These are phyloP conservation scores for Dascillus cervinus DNA, from an alignment of 2,888 invertebrate genomes.

Conservation along the genomic window DNA sequence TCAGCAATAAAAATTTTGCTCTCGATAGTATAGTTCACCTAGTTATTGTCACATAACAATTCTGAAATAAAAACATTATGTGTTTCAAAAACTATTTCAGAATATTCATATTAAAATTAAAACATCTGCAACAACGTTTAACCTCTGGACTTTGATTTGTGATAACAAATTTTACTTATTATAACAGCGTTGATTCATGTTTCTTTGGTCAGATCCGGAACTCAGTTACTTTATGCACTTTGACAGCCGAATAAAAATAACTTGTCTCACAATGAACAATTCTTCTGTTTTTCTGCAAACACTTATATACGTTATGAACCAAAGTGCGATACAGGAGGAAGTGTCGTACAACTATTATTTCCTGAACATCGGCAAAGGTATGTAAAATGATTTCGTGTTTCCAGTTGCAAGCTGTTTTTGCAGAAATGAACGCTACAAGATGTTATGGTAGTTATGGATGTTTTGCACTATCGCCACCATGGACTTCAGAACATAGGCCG, in stretches of 20 bases:
- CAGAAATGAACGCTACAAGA: conserved; percentile 42
- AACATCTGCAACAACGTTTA: conserved; percentile 11
- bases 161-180: conserved; percentile 12
- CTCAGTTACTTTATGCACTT: too few relatives aligned
- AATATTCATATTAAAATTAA: too few relatives aligned
- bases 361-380: conserved; percentile 39
- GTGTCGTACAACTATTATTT: conserved; percentile 39
- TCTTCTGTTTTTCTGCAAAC: conserved; percentile 32
- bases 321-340: conserved; percentile 30
- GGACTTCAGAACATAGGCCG: conserved; percentile 70
- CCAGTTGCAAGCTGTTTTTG: conserved; percentile 3
- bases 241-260: too few relatives aligned
- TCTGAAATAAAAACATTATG: too few relatives aligned
- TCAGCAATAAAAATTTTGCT: too few relatives aligned
- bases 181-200: too few relatives aligned
- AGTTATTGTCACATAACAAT: too few relatives aligned
- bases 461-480: conserved; percentile 68
- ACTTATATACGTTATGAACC: conserved; percentile 33
- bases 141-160: conserved; percentile 12
- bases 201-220: too few relatives aligned
- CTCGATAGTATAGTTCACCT: too few relatives aligned
- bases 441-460: conserved; percentile 78
- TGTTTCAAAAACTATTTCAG: too few relatives aligned
- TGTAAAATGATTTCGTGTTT: conserved; percentile 9
- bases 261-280: conserved; percentile 27